Percentiles rank a stretch among this genome's conserved stretches.
Conservation (phyloP, 2,888 invertebrate species). For the Sminthurinus aureus region DNA sequence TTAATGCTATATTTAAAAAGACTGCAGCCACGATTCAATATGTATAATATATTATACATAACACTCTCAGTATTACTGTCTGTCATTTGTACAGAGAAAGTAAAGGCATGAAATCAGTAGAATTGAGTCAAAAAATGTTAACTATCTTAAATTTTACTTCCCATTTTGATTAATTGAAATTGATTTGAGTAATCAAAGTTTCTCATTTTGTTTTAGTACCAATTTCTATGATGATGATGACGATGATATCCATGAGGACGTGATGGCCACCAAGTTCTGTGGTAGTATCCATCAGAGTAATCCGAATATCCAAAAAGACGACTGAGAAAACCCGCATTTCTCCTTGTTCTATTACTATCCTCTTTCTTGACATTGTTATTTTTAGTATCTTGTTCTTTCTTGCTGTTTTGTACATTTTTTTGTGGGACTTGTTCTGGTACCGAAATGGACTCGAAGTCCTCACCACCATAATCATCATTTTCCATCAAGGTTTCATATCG, state of each 20-base stretch:
- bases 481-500: constrained; percentile 7
- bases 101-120: too few species aligned
- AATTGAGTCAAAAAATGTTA: too few species aligned
- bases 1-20: too few species aligned
- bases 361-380: neutral
- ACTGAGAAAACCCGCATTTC: neutral
- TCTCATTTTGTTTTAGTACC: too few species aligned
- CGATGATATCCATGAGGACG: neutral
- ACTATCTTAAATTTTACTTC: too few species aligned
- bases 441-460: neutral
- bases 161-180: too few species aligned
- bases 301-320: constrained; percentile 20
- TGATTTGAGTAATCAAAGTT: too few species aligned
- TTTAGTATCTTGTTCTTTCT: neutral
- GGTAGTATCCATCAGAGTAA: constrained; percentile 13
- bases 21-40: too few species aligned
- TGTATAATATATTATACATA: too few species aligned
- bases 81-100: too few species aligned
- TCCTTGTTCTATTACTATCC: neutral
- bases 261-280: constrained; percentile 32
- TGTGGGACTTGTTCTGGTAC: too few species aligned
- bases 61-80: too few species aligned
- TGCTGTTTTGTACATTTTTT: neutral
- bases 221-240: neutral
- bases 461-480: constrained; percentile 1